These are phyloP conservation scores for Rhipidura dahli DNA, from an alignment of 2,113 vertebrate genomes.

Conservation along the genomic window DNA sequence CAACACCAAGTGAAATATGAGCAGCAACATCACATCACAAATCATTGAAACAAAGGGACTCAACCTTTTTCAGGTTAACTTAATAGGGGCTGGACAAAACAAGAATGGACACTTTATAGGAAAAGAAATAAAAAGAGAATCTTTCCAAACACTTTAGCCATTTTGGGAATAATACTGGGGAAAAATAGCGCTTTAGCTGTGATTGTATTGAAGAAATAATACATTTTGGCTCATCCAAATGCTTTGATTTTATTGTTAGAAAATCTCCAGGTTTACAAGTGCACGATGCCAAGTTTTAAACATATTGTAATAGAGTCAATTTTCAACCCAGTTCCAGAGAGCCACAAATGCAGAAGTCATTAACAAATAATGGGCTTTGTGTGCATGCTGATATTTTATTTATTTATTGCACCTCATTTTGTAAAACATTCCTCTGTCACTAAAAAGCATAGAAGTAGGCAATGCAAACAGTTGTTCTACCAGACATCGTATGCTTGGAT, in stretches of 20 bases:
- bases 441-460: conserved; percentile 17
- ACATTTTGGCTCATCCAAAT: conserved; percentile 13
- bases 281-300: conserved; percentile 55
- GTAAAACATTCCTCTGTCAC: conserved; percentile 14
- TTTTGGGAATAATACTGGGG: not conserved
- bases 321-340: conserved; percentile 46
- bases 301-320: conserved; percentile 41
- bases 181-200: not conserved
- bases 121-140: conserved; percentile 14
- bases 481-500: not conserved
- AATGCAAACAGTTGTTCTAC: not conserved
- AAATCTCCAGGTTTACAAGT: conserved; percentile 47
- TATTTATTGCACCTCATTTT: conserved; percentile 30
- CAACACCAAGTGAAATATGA: conserved; percentile 73
- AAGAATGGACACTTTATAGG: conserved; percentile 51
- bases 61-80: conserved; percentile 68
- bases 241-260: conserved; percentile 33
- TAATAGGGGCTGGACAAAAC: conserved; percentile 62
- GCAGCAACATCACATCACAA: conserved; percentile 73
- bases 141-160: not conserved
- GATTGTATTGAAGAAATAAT: conserved; percentile 5
- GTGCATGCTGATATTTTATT: conserved; percentile 16
- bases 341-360: conserved; percentile 25
- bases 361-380: conserved; percentile 31
- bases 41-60: conserved; percentile 67